Evolutionary conservation across 2,113 vertebrate genomes (phyloP).

Genomic region (Eublepharis macularius): DNA sequence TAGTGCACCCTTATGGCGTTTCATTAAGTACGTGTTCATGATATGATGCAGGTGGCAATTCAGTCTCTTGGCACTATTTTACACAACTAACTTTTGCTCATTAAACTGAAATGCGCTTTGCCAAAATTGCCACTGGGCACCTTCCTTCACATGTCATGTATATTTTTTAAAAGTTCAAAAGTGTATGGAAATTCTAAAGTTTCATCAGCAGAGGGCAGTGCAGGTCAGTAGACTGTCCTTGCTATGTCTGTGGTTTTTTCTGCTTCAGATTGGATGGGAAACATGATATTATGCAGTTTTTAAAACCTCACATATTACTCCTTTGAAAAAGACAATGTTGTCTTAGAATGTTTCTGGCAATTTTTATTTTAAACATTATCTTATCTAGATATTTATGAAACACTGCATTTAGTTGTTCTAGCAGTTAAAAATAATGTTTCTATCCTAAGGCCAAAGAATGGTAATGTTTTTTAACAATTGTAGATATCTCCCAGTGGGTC

Average conservation of each 20-base stretch:
- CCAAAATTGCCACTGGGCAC: conserved; percentile 37
- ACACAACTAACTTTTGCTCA: conserved; percentile 42
- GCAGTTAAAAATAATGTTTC: neutral
- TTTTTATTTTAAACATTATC: neutral
- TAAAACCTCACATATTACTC: accelerated
- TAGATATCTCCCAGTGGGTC: too few species aligned
- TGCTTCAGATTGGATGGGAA: neutral
- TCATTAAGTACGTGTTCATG: conserved; percentile 61
- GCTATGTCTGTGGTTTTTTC: neutral
- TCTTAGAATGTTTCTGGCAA: neutral
- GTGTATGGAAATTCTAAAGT: neutral
- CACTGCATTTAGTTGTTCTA: neutral
- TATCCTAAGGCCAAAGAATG: too few species aligned
- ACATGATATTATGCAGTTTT: neutral
- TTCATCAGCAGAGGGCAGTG: conserved; percentile 76
- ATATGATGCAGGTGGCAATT: conserved; percentile 37
- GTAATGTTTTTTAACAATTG: too few species aligned
- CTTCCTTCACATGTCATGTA: conserved; percentile 9
- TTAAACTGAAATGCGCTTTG: conserved; percentile 19
- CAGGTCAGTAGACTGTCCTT: conserved; percentile 53
- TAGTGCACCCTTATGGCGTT: conserved; percentile 39
- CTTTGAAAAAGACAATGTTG: neutral
- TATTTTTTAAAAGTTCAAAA: neutral
- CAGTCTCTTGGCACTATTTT: conserved; percentile 52
- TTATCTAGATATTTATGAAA: neutral